phyloP scores from a whole-genome alignment of 1,140 invertebrate species.

The Micrasema minimum region DNA sequence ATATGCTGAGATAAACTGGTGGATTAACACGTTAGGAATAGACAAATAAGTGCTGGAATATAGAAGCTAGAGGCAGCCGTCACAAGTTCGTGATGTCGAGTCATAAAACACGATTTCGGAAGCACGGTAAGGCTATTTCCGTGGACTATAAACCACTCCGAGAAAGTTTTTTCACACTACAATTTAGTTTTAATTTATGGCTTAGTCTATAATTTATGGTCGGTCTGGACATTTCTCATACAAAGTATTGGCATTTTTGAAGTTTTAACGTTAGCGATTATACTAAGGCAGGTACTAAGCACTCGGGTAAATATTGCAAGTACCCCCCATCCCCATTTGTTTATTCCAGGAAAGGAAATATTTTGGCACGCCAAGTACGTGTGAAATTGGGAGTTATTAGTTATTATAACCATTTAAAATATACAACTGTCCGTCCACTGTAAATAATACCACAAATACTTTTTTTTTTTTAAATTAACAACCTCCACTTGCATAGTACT shows the following conservation, averaged over 20 bases:
- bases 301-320: not conserved
- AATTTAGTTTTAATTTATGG: constrained; percentile 28
- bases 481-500: no score
- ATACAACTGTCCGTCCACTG: no score
- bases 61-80: not conserved
- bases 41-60: not conserved
- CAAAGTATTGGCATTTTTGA: not conserved
- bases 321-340: no score
- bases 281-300: not conserved
- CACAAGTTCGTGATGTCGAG: constrained; percentile 9
- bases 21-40: no score
- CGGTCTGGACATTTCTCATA: constrained; percentile 1
- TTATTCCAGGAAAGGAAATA: no score
- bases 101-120: constrained; percentile 30
- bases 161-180: constrained; percentile 30
- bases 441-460: no score
- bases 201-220: constrained; percentile 13
- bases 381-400: no score
- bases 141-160: constrained; percentile 24
- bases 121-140: constrained; percentile 21
- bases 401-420: no score
- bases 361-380: no score
- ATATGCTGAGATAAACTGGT: no score
- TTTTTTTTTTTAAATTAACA: no score
- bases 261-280: not conserved